phyloP scores from a whole-genome alignment of 2,888 invertebrate genomes.

The Adelognathus sp. region DNA sequence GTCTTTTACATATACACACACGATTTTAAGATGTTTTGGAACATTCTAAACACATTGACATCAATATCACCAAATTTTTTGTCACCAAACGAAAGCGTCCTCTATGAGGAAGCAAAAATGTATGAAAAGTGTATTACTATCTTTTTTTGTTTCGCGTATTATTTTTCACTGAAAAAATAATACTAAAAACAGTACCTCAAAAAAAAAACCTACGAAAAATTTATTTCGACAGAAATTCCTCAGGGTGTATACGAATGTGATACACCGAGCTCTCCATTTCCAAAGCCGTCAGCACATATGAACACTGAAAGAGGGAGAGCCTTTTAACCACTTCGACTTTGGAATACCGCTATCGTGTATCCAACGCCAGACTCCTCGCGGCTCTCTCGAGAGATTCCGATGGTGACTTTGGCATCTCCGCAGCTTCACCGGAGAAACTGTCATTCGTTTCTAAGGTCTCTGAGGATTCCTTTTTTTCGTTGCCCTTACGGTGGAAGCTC shows the following conservation, averaged over 20 bases:
- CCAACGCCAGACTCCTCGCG: constrained; percentile 9
- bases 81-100: too few species aligned
- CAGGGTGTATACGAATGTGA: neutral
- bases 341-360: constrained; percentile 17
- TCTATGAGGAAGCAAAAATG: too few species aligned
- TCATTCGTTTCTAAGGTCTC: constrained; percentile 37
- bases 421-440: constrained; percentile 24
- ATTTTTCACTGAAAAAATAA: too few species aligned
- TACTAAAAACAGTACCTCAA: too few species aligned
- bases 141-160: too few species aligned
- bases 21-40: too few species aligned
- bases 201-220: too few species aligned
- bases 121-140: too few species aligned
- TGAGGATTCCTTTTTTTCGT: constrained; percentile 11
- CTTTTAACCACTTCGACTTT: constrained; percentile 30
- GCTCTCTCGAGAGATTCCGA: neutral
- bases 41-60: too few species aligned
- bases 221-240: neutral
- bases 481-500: constrained; percentile 7
- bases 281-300: neutral
- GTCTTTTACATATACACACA: too few species aligned
- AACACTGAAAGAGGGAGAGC: neutral
- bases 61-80: too few species aligned
- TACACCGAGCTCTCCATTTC: neutral
- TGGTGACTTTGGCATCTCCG: constrained; percentile 7